A percentile compares a stretch with the other conserved stretches of the same genome.
Evolutionary conservation across 2,113 vertebrate species (phyloP).

Genomic region (Platysternon megacephalum): DNA sequence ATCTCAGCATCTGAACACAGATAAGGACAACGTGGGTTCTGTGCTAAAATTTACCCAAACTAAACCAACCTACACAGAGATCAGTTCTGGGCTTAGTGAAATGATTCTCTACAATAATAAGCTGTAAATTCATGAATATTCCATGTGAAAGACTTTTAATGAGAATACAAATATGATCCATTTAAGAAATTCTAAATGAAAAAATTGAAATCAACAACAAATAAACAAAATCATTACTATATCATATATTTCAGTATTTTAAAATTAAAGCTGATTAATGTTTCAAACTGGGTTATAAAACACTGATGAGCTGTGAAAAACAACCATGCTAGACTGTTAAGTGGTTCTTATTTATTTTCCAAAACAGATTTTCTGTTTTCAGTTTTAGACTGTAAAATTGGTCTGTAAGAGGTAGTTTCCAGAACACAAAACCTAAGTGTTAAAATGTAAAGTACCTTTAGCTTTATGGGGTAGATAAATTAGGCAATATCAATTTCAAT

Average conservation of each 20-base stretch:
- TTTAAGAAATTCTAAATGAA: neutral
- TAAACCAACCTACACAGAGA: constrained; percentile 20
- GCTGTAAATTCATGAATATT: neutral
- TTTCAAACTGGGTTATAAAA: neutral
- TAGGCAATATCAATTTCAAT: neutral
- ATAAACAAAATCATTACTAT: neutral
- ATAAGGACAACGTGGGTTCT: constrained; percentile 37
- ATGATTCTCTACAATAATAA: neutral
- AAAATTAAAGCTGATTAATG: neutral
- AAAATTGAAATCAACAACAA: constrained; percentile 20
- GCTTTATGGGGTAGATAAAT: neutral
- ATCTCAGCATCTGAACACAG: constrained; percentile 49
- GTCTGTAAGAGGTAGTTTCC: neutral
- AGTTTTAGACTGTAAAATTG: neutral
- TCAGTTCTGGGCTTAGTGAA: neutral
- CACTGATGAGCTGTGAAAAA: constrained; percentile 18
- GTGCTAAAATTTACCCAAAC: constrained; percentile 42
- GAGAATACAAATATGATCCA: neutral
- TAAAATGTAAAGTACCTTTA: constrained; percentile 32
- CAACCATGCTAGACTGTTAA: neutral
- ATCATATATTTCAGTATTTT: constrained; percentile 1
- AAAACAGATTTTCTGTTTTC: neutral
- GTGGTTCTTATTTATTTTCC: neutral
- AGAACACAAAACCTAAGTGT: neutral
- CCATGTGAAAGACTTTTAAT: neutral